Base-by-base conservation (phyloP, 2,888 invertebrate genomes). In the Polietes domitor region DNA sequence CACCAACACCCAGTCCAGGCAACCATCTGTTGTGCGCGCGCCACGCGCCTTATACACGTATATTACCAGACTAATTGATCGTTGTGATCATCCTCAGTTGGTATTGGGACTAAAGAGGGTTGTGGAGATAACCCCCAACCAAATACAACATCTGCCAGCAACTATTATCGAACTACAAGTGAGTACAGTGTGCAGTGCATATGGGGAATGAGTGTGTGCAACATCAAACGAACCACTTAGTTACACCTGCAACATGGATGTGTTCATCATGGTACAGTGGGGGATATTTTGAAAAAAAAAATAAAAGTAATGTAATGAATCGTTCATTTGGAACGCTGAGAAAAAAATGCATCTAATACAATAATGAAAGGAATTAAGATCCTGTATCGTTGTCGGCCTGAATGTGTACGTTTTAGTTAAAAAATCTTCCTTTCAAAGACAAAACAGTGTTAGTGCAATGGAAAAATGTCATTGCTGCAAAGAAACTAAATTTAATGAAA, bases 1-100 rank as follows among this genome's bases (percentile, higher is more conserved):
- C 55, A 19, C 55, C 55, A 32, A 32, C 32, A n/a, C 32, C 24
- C 55, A 55, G 21, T 21, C 19, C 12, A 72, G 83, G 47, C 63
- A 77, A 73, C 15, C 80, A 83, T 83, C 76, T 79, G 82, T 72
- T 65, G n/a, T n/a, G n/a, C 1, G 15, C 47, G 6, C 47, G 47
- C 6, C 24, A 50, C 17, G n/a, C 2, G 15, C 15, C 2, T n/a
- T 12, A 15, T 6, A n/a, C 58, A 58, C 58, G 58, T 58, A 26
- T n/a, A 58, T 19, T 21, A 1, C 19, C 15, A 7, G 10, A 41
- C 15, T n/a, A 2, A 47, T 47, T 47, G 47, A n/a, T 47, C n/a
- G 47, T n/a, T 2, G 12, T 12, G 28, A 28, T 28, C 28, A n/a
- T 28, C 15, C 28, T 61, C 61, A 28, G 28, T 28, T 61, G 15